A percentile compares a stretch with the other conserved stretches of the same genome.
Conservation (phyloP, 2,797 vertebrate species). For the Echiichthys vipera region DNA sequence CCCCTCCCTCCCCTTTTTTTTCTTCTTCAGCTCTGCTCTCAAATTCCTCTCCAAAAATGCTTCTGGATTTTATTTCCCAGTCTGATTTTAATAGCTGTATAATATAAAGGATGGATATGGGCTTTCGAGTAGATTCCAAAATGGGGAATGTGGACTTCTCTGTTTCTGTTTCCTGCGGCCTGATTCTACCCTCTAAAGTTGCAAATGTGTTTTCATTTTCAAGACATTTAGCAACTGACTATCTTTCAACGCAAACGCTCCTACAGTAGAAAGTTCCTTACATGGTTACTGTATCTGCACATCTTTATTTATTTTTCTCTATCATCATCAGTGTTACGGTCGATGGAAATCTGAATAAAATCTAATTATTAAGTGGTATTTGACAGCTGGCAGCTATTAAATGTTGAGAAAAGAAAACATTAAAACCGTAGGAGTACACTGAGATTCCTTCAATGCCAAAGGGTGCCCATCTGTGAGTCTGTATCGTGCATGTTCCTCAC, state of each 20-base stretch:
- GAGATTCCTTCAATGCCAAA: constrained; percentile 26
- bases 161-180: constrained; percentile 61
- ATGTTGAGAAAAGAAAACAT: constrained; percentile 27
- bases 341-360: constrained; percentile 6
- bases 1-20: too few species aligned
- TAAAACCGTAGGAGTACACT: constrained; percentile 32
- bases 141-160: constrained; percentile 68
- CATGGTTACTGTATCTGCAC: constrained; percentile 4
- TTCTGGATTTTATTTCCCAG: constrained; percentile 70
- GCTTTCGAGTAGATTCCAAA: constrained; percentile 62
- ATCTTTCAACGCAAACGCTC: constrained; percentile 38
- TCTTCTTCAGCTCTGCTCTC: constrained; percentile 21
- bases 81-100: constrained; percentile 61
- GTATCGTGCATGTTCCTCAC: constrained; percentile 40
- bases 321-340: constrained; percentile 14
- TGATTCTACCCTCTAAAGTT: constrained; percentile 32
- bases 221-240: constrained; percentile 54
- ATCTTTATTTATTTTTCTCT: too few species aligned
- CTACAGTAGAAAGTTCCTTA: constrained; percentile 5
- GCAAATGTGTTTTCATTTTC: constrained; percentile 62
- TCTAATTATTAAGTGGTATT: constrained; percentile 18
- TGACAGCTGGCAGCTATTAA: constrained; percentile 49
- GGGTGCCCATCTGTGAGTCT: constrained; percentile 42
- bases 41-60: constrained; percentile 57
- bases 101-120: constrained; percentile 67